Evolutionary conservation across 2,888 invertebrate genomes (phyloP).

Genomic region (Erebia aethiops): DNA sequence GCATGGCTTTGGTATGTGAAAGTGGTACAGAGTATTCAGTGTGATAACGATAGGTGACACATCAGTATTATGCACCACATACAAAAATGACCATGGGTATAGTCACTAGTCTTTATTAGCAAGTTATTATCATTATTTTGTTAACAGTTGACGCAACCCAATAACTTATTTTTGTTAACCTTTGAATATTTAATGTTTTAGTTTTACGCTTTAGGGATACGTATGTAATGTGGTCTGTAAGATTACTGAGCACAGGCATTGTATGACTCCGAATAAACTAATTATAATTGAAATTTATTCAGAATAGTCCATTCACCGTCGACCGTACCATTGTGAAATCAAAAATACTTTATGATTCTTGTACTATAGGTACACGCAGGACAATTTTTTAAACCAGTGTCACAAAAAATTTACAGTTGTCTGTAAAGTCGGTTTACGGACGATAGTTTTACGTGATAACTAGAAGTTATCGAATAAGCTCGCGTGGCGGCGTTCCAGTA

Average conservation of each 20-base stretch:
- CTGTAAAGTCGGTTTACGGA: too few species aligned
- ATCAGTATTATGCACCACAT: conserved; percentile 69
- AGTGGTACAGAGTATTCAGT: conserved; percentile 34
- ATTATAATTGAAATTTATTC: background rate
- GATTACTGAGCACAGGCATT: conserved; percentile 46
- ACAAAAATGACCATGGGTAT: conserved; percentile 41
- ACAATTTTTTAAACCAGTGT: too few species aligned
- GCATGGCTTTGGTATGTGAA: background rate
- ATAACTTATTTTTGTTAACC: conserved; percentile 29
- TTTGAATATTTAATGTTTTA: conserved; percentile 32
- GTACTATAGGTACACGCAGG: background rate
- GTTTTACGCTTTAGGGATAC: conserved; percentile 33
- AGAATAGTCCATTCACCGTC: background rate
- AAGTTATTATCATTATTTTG: conserved; percentile 10
- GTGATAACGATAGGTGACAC: conserved; percentile 52
- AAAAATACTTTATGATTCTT: background rate
- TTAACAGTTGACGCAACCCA: conserved; percentile 23
- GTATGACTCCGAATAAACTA: conserved; percentile 35
- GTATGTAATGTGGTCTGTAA: conserved; percentile 52
- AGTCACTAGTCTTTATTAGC: conserved; percentile 51
- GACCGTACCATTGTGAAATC: background rate
- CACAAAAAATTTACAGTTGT: too few species aligned
- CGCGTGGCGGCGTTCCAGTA: too few species aligned
- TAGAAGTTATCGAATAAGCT: too few species aligned
- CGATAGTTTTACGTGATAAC: too few species aligned